phyloP scores from a whole-genome alignment of 2,113 vertebrate genomes.

The Pelobates fuscus region DNA sequence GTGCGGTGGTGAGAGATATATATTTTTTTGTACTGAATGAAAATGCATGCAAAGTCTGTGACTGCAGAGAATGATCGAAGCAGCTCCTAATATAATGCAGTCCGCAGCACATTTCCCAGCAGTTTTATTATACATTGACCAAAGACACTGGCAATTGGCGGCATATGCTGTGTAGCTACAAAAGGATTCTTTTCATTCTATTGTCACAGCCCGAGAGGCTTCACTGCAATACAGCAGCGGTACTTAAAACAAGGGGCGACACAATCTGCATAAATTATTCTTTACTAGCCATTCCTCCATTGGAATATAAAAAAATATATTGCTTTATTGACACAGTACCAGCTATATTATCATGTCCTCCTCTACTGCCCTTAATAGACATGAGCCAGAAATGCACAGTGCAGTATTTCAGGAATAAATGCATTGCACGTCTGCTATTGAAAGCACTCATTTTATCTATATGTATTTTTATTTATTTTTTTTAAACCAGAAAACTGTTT shows the following conservation, averaged over 20 bases:
- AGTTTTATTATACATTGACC: neutral
- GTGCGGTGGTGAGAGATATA: too few species aligned
- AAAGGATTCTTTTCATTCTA: constrained; percentile 13
- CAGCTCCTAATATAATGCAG: neutral
- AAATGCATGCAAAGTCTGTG: too few species aligned
- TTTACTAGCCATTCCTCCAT: neutral
- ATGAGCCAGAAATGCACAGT: neutral
- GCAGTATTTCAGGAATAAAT: neutral
- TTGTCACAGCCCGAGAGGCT: neutral
- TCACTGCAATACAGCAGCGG: constrained; percentile 30
- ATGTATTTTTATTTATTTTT: too few species aligned
- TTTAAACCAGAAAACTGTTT: too few species aligned
- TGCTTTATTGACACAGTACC: neutral
- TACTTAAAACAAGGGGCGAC: neutral
- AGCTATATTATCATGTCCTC: too few species aligned
- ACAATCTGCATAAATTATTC: neutral
- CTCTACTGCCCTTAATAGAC: constrained; percentile 9
- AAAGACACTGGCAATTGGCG: constrained; percentile 4
- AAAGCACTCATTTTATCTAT: too few species aligned
- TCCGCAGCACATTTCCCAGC: constrained; percentile 28
- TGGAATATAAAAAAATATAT: neutral
- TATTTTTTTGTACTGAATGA: too few species aligned
- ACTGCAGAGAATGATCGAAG: constrained; percentile 23
- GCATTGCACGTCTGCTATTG: too few species aligned
- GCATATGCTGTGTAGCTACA: constrained; percentile 6